Conservation (phyloP, 2,113 vertebrate genomes). For the Electrona antarctica region DNA sequence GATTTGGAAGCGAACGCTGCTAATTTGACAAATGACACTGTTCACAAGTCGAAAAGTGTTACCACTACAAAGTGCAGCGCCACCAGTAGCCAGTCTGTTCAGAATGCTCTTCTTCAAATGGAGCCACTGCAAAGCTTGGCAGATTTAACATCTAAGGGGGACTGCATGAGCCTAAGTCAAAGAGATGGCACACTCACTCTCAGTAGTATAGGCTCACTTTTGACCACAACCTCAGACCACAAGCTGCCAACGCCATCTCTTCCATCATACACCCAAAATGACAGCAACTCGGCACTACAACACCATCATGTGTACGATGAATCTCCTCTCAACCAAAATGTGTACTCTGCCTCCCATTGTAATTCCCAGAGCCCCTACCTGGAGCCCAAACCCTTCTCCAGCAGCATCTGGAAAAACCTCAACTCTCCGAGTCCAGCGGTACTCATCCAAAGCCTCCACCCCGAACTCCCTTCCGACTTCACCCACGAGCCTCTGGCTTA, state of each 20-base stretch:
- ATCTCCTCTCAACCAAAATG: constrained; percentile 13
- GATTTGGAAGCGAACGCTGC: constrained; percentile 38
- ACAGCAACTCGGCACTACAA: constrained; percentile 42
- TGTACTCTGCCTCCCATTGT: constrained; percentile 31
- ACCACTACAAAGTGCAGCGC: constrained; percentile 12
- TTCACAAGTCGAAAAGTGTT: constrained; percentile 39
- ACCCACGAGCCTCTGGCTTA: constrained; percentile 65
- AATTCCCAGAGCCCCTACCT: constrained; percentile 33
- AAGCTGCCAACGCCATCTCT: constrained; percentile 12
- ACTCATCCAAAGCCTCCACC: constrained; percentile 67
- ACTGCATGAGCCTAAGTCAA: constrained; percentile 29
- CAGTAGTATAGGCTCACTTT: constrained; percentile 10
- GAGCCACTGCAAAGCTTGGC: constrained; percentile 36
- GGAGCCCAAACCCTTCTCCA: constrained; percentile 67
- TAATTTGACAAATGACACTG: constrained; percentile 40
- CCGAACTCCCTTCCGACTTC: constrained; percentile 66
- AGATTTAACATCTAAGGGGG: constrained; percentile 36
- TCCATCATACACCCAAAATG: constrained; percentile 32
- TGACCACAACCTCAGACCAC: constrained; percentile 22
- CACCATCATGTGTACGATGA: constrained; percentile 9
- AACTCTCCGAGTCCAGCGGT: constrained; percentile 70
- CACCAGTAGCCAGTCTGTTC: constrained; percentile 23
- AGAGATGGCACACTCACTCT: constrained; percentile 13
- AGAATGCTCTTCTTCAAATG: constrained; percentile 25
- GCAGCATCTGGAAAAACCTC: constrained; percentile 77